phyloP scores from a whole-genome alignment of 2,797 vertebrate genomes.

The Neopelma chrysocephalum region DNA sequence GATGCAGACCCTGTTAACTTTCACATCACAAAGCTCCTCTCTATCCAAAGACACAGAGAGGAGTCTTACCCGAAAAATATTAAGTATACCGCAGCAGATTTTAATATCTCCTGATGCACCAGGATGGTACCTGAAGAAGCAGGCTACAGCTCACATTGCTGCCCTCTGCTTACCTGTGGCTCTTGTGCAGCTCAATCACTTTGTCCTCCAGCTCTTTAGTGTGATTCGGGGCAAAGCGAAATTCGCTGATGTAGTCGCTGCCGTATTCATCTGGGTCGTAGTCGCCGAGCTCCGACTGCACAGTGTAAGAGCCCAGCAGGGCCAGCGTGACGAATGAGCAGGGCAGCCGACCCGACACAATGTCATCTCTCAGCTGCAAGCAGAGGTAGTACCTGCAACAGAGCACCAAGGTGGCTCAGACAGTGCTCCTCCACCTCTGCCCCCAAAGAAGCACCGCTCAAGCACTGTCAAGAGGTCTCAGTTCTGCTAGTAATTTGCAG shows the following conservation, averaged over 20 bases:
- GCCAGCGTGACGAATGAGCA: slow-evolving; percentile 95
- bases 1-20: not conserved
- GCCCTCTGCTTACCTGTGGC: slow-evolving; percentile 85
- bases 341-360: slow-evolving; percentile 92
- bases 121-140: not conserved
- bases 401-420: not conserved
- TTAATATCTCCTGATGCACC: not conserved
- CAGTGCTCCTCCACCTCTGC: fast-evolving
- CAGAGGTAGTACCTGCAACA: slow-evolving; percentile 92
- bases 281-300: slow-evolving; percentile 94
- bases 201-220: slow-evolving; percentile 96
- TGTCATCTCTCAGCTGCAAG: slow-evolving; percentile 92
- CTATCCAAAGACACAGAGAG: not conserved
- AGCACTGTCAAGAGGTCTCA: fast-evolving
- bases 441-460: fast-evolving
- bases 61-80: fast-evolving
- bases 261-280: slow-evolving; percentile 90
- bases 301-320: slow-evolving; percentile 92
- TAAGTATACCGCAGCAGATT: not conserved
- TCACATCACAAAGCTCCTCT: not conserved
- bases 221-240: slow-evolving; percentile 94
- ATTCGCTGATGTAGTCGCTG: slow-evolving; percentile 89
- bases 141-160: not conserved
- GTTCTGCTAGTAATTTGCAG: not conserved
- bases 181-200: slow-evolving; percentile 95